A percentile compares a stretch with the other conserved stretches of the same genome.
Evolutionary conservation across 1,140 invertebrate genomes (phyloP).

Genomic region (Aphelinus atriplicis): DNA sequence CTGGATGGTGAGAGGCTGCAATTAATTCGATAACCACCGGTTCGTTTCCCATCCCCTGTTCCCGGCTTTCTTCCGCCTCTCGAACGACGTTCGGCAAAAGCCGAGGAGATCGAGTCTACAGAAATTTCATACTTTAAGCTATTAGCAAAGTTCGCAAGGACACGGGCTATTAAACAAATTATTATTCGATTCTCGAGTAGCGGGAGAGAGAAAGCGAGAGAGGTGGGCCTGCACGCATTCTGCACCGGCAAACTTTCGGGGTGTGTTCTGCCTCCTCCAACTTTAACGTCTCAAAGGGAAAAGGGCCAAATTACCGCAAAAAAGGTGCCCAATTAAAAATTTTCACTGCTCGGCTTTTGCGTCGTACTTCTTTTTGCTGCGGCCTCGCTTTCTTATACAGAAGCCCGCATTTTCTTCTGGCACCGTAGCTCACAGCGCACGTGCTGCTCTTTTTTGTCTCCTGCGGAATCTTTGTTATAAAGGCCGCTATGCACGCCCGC

Average conservation of each 20-base stretch:
- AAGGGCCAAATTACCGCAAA: constrained; percentile 6
- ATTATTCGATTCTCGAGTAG: constrained; percentile 48
- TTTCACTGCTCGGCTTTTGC: constrained; percentile 17
- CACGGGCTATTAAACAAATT: constrained; percentile 52
- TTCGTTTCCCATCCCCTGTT: not conserved
- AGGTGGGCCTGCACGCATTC: constrained; percentile 24
- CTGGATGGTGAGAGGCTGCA: not conserved
- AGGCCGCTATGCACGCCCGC: too few relatives aligned
- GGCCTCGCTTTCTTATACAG: too few relatives aligned
- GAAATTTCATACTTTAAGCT: constrained; percentile 47
- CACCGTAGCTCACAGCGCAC: too few relatives aligned
- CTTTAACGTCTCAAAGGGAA: constrained; percentile 3
- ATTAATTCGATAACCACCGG: constrained; percentile 16
- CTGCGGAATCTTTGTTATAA: too few relatives aligned
- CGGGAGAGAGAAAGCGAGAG: too few relatives aligned
- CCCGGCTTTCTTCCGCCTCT: not conserved
- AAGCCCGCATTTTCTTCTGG: too few relatives aligned
- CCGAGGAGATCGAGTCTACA: constrained; percentile 43
- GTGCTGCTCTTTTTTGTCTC: too few relatives aligned
- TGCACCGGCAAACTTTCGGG: constrained; percentile 44
- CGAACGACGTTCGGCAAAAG: constrained; percentile 6
- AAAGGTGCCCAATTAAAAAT: constrained; percentile 32
- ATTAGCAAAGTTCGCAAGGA: constrained; percentile 50
- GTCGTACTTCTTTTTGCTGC: not conserved
- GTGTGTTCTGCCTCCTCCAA: not conserved